Base-by-base conservation (phyloP, 2,113 vertebrate genomes). In the Eurystomus gularis region DNA sequence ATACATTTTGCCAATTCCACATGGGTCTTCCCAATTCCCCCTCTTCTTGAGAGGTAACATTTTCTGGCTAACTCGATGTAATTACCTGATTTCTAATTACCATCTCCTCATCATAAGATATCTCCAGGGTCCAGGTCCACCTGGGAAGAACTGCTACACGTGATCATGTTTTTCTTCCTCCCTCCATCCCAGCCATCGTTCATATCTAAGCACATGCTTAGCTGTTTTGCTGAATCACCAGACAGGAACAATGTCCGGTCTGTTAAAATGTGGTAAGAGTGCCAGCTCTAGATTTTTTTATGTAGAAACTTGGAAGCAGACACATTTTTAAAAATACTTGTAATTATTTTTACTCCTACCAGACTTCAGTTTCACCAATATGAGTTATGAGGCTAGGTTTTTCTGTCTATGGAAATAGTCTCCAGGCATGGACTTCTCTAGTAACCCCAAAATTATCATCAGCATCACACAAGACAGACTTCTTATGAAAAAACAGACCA, bases 271-370 rank as follows among this genome's bases (percentile, higher is more conserved):
- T 39, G 72, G 35, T 4, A 35, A 85, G 40, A 79, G 25, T 57
- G 55, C 64, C 92, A 96, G 83, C 52, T 79, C 61, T 51, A 75
- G 72, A 68, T 71, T 71, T 93, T 71, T 93, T 68, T 82, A 13
- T 69, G 48, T 44, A 88, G 76, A 73, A 78, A 73, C 40, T 80
- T 93, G 82, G 46, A 93, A 88, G 40, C 6, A 90, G 44, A 48
- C 29, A 70, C 6, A 7, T 40, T 79, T 75, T 82, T n/a, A 3
- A 52, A 86, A 89, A 54, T 29, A 15, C 11, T 61, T 66, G 51
- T 26, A 40, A 79, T 79, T 52, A n/a, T 61, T 94, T 96, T 93
- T 77, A 80, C 31, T 92, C 70, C 66, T 66, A 37, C n/a, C 44
- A 76, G 51, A 83, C 31, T 75, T 91, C 42, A 68, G 61, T 89